These are phyloP conservation scores for Sphaeridia pumilis DNA, from an alignment of 2,888 invertebrate genomes.

Conservation along the genomic window DNA sequence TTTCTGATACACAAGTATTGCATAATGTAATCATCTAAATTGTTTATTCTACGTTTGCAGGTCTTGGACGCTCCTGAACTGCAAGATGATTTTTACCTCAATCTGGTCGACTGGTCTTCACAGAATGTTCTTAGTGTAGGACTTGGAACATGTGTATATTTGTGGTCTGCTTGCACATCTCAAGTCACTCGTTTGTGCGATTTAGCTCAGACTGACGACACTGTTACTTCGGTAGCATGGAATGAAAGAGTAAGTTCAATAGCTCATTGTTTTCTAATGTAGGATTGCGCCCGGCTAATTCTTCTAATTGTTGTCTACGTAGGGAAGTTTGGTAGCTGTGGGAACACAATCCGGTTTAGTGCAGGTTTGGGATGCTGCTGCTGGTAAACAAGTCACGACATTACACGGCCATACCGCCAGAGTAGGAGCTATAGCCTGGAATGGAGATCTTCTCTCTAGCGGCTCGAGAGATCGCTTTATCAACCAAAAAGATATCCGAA, in stretches of 20 bases:
- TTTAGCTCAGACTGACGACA: slow-evolving; percentile 80
- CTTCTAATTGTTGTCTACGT: too few relatives aligned
- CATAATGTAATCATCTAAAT: background rate
- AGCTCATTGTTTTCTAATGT: too few relatives aligned
- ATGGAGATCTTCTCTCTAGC: slow-evolving; percentile 89
- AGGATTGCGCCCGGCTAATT: too few relatives aligned
- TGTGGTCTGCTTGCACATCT: slow-evolving; percentile 98
- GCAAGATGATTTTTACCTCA: slow-evolving; percentile 97
- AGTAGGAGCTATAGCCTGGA: slow-evolving; percentile 92
- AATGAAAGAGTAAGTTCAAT: slow-evolving; percentile 61
- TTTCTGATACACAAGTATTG: background rate
- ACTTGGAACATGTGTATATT: slow-evolving; percentile 90
- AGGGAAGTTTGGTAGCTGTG: slow-evolving; percentile 89
- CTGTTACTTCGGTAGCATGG: slow-evolving; percentile 98
- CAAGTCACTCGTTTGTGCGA: slow-evolving; percentile 95
- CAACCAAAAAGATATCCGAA: slow-evolving; percentile 83
- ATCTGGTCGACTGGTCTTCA: slow-evolving; percentile 98
- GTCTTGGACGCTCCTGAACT: slow-evolving; percentile 90
- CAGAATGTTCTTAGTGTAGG: slow-evolving; percentile 98
- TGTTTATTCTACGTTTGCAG: slow-evolving; percentile 27
- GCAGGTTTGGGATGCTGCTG: slow-evolving; percentile 95
- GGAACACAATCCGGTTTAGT: slow-evolving; percentile 95
- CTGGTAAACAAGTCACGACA: slow-evolving; percentile 75
- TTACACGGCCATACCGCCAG: slow-evolving; percentile 83
- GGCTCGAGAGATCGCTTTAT: slow-evolving; percentile 91